Conservation (phyloP, 2,113 vertebrate genomes). For the Psittacula cyanocephala region DNA sequence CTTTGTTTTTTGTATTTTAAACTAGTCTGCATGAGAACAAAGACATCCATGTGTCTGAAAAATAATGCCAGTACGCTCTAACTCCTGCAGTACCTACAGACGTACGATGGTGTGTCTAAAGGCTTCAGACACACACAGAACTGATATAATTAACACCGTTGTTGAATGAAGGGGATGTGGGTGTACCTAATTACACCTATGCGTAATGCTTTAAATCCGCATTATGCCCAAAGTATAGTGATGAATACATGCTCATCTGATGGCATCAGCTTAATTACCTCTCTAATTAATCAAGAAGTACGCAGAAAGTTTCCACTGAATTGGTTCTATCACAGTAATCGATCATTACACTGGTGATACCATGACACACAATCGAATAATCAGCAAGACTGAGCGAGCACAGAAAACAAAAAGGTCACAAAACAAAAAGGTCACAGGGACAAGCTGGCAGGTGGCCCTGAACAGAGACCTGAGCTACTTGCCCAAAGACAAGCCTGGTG, state of each 20-base stretch:
- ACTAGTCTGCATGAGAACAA: background rate
- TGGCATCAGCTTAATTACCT: background rate
- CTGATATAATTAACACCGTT: background rate
- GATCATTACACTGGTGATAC: background rate
- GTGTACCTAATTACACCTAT: background rate
- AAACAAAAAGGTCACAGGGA: background rate
- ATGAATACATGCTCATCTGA: background rate
- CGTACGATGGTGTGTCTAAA: fast-evolving
- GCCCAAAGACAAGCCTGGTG: background rate
- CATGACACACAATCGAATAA: background rate
- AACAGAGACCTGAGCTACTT: background rate
- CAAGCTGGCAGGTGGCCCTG: background rate
- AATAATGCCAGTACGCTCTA: fast-evolving
- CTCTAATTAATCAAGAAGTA: background rate
- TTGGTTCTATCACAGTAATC: background rate
- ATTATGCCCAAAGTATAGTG: background rate
- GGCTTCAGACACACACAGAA: background rate
- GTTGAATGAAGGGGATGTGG: background rate
- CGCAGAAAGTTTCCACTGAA: background rate
- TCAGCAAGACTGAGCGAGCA: background rate
- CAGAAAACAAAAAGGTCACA: background rate
- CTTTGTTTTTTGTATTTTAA: background rate
- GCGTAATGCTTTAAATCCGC: background rate
- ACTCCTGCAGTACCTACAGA: background rate
- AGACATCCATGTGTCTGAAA: fast-evolving